A percentile compares a stretch with the other conserved stretches of the same genome.
These are phyloP conservation scores for Melanerpes formicivorus DNA, from an alignment of 2,113 vertebrate species.

Conservation along the genomic window DNA sequence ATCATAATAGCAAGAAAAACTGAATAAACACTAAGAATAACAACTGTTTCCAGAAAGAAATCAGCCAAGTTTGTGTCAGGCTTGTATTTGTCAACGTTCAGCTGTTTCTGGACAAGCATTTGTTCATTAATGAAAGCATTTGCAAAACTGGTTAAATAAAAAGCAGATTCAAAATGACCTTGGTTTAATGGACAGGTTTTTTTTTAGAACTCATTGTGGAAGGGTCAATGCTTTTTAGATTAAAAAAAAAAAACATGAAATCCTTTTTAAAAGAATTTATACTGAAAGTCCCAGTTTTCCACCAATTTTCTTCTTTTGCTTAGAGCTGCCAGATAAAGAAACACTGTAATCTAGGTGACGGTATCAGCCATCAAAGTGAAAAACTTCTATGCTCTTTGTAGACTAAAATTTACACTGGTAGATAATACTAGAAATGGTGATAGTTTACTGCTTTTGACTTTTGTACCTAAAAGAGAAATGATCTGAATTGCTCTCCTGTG, in stretches of 20 bases:
- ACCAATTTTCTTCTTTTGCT: neutral
- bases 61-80: neutral
- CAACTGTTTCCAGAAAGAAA: neutral
- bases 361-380: neutral
- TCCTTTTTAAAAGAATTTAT: neutral
- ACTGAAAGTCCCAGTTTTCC: neutral
- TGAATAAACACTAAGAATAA: neutral
- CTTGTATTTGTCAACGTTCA: neutral
- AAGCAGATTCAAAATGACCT: neutral
- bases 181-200: neutral
- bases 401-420: neutral
- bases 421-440: neutral
- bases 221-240: neutral
- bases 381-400: neutral
- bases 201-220: neutral
- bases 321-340: neutral
- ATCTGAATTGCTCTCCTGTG: neutral
- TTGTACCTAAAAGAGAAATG: neutral
- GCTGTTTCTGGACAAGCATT: neutral
- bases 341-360: neutral
- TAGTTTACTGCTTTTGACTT: neutral
- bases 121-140: neutral
- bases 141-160: neutral
- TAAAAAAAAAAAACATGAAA: neutral
- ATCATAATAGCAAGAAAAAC: neutral